Evolutionary conservation across 2,113 vertebrate species (phyloP), one percentile per base, ranked within the genome.

Genomic region (Gavialis gangeticus): DNA sequence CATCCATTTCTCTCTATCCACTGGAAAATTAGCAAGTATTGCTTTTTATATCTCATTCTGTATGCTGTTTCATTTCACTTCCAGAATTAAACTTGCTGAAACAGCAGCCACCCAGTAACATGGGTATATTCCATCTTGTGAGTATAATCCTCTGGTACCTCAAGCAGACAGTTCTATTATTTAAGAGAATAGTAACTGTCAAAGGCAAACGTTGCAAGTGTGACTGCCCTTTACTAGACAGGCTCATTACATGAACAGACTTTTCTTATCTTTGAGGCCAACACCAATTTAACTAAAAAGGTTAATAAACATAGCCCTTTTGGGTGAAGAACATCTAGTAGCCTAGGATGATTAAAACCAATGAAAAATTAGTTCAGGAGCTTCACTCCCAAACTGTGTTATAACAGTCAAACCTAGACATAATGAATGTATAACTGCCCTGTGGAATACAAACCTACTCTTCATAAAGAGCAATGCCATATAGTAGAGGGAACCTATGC

Each of bases 161-260:
- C 15, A 86, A 79, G 66, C 18, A 86, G 54, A 76, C n/a, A 67
- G 18, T 55, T 71, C 75, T 16, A 13, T 93, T 82, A 76, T 17
- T 19, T 16, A 63, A 62, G n/a, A 75, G 21, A 9, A 80, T 10
- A 10, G 25, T 4, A 64, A 55, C 60, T 91, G n/a, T 71, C 64
- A 58, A 2, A 79, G 28, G 60, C 34, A 79, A 84, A 7, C 18
- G 12, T 8, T 30, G 76, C 71, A 7, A 76, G 2, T 15, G 55
- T 69, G 55, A 58, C 10, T 77, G 56, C 22, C 58, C 12, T 91
- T 13, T 37, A 22, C 1, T 57, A 27, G 87, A 82, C 17, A 75
- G 91, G 85, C 57, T 0, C 18, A 58, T 24, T 1, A 0, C 1
- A 2, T 0, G 46, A 4, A 30, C 57, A 59, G 92, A 57, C 12